Conservation (phyloP, 2,113 vertebrate genomes). For the Tricholaema leucomelas region DNA sequence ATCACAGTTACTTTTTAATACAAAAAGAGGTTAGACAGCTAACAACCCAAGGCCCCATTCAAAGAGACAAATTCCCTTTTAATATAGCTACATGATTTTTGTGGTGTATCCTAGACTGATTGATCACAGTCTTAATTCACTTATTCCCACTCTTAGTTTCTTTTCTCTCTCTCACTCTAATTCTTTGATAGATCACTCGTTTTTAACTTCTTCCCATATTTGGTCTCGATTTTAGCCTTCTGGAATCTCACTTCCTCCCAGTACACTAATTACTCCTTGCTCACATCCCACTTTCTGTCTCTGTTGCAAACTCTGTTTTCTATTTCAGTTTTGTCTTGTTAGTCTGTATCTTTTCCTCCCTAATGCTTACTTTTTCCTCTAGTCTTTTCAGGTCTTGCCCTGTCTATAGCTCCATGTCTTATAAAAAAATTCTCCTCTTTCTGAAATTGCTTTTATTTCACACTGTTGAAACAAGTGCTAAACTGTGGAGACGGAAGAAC, state of each 20-base stretch:
- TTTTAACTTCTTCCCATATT: neutral
- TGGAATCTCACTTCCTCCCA: neutral
- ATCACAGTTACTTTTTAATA: neutral
- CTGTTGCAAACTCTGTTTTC: neutral
- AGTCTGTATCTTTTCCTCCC: neutral
- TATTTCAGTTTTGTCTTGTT: neutral
- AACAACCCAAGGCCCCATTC: neutral
- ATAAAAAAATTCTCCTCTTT: neutral
- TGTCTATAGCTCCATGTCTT: neutral
- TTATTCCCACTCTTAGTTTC: neutral
- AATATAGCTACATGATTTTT: neutral
- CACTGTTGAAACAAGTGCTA: neutral
- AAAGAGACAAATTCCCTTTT: neutral
- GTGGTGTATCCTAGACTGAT: neutral
- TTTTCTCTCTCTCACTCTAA: neutral
- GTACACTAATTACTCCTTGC: neutral
- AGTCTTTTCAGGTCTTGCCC: neutral
- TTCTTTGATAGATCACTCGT: neutral
- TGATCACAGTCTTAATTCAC: neutral
- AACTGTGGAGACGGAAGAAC: neutral
- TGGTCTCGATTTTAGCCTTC: neutral
- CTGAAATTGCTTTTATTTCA: neutral
- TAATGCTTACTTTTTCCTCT: neutral
- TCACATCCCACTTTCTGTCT: neutral
- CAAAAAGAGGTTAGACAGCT: neutral